These are phyloP conservation scores for Camelus bactrianus DNA, from an alignment of 2,113 vertebrate genomes.

Conservation along the genomic window DNA sequence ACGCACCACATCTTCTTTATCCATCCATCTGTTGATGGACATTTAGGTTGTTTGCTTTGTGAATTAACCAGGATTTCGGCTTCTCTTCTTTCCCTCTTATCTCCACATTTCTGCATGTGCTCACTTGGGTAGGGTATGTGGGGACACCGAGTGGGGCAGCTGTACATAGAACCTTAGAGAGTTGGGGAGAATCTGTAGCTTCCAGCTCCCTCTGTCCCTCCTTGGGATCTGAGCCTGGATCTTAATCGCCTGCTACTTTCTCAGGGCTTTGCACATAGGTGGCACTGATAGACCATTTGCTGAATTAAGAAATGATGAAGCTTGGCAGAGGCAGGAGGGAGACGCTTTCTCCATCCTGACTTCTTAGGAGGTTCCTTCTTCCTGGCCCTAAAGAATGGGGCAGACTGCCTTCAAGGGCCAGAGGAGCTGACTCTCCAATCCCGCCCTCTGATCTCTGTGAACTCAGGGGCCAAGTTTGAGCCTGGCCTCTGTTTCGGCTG, in stretches of 20 bases:
- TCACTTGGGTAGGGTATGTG: not conserved
- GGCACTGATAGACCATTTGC: not conserved
- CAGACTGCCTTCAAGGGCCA: not conserved
- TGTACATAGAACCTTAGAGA: rapidly evolving
- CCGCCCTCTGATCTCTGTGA: not conserved
- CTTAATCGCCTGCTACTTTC: not conserved
- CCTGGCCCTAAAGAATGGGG: not conserved
- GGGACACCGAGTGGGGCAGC: not conserved
- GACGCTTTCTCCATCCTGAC: not conserved
- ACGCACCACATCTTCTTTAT: too few relatives aligned
- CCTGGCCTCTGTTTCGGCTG: conserved; percentile 48
- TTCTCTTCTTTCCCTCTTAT: not conserved
- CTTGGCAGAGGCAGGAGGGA: not conserved
- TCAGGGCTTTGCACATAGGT: not conserved
- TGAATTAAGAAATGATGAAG: not conserved
- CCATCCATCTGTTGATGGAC: too few relatives aligned
- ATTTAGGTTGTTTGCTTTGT: not conserved
- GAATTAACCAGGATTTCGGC: not conserved
- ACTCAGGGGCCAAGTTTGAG: conserved; percentile 8
- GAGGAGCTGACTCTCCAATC: not conserved
- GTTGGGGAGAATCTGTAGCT: not conserved
- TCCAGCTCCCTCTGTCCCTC: not conserved
- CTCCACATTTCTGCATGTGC: rapidly evolving
- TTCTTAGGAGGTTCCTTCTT: not conserved
- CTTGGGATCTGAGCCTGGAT: not conserved